Conservation (phyloP, 2,797 vertebrate genomes). For the Acipenser ruthenus region DNA sequence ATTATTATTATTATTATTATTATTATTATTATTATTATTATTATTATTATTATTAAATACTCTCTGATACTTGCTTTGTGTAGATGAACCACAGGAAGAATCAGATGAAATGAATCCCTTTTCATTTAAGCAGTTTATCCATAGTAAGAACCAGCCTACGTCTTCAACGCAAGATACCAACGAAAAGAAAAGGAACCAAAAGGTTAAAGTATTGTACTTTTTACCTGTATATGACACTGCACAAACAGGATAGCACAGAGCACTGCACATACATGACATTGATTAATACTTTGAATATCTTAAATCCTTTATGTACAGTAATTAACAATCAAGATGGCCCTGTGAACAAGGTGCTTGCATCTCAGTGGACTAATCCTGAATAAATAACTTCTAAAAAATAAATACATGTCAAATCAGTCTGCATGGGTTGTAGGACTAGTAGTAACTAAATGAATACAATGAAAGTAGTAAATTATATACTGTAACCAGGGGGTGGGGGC, state of each 20-base stretch:
- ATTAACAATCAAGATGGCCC: too few relatives aligned
- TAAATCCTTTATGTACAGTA: too few relatives aligned
- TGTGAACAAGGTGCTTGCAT: too few relatives aligned
- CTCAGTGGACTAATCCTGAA: neutral
- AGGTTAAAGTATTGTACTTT: constrained; percentile 1
- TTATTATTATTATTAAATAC: neutral
- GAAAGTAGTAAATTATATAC: neutral
- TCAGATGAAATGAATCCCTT: constrained; percentile 65
- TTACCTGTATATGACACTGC: neutral
- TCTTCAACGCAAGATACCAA: constrained; percentile 24
- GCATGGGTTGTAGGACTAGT: neutral
- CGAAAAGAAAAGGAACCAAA: constrained; percentile 10
- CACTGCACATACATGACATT: neutral
- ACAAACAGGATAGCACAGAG: neutral
- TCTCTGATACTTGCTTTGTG: constrained; percentile 16
- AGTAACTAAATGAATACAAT: neutral
- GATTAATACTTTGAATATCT: neutral
- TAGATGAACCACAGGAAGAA: constrained; percentile 51
- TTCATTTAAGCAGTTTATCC: constrained; percentile 77
- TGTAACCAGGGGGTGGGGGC: too few relatives aligned
- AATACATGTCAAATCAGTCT: too few relatives aligned
- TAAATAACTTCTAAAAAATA: neutral
- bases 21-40: neutral
- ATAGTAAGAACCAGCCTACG: constrained; percentile 50
- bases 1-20: neutral